phyloP scores from a whole-genome alignment of 2,888 invertebrate species.

The Metallyticus violacea region DNA sequence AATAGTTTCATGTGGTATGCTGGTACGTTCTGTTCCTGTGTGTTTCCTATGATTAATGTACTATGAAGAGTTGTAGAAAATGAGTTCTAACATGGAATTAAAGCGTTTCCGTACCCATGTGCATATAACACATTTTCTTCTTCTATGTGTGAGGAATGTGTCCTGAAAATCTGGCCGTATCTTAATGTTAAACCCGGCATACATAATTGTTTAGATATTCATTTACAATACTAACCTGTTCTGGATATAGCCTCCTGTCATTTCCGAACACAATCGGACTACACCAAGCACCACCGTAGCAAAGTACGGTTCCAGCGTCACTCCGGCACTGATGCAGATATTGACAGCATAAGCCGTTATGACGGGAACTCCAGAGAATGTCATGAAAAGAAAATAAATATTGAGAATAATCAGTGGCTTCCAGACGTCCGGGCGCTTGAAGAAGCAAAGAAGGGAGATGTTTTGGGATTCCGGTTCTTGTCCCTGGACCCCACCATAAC shows the following conservation, averaged over 20 bases:
- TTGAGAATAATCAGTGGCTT: slow-evolving; percentile 52
- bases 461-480: not conserved
- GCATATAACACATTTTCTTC: too few relatives aligned
- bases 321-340: slow-evolving; percentile 50
- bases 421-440: slow-evolving; percentile 45
- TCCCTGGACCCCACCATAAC: not conserved
- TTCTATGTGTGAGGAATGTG: too few relatives aligned
- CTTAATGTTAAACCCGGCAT: too few relatives aligned
- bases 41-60: too few relatives aligned
- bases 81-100: too few relatives aligned
- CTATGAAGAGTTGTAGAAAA: too few relatives aligned
- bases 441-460: not conserved
- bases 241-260: slow-evolving; percentile 48
- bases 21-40: too few relatives aligned
- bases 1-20: too few relatives aligned
- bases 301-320: slow-evolving; percentile 49
- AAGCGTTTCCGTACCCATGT: too few relatives aligned
- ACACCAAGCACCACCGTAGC: slow-evolving; percentile 53
- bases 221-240: slow-evolving; percentile 45
- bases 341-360: slow-evolving; percentile 57
- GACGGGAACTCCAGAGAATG: slow-evolving; percentile 56
- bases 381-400: slow-evolving; percentile 56
- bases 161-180: too few relatives aligned
- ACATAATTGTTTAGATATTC: too few relatives aligned
- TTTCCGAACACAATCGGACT: slow-evolving; percentile 48